phyloP scores from a whole-genome alignment of 2,797 vertebrate genomes.

The Acipenser oxyrinchus region DNA sequence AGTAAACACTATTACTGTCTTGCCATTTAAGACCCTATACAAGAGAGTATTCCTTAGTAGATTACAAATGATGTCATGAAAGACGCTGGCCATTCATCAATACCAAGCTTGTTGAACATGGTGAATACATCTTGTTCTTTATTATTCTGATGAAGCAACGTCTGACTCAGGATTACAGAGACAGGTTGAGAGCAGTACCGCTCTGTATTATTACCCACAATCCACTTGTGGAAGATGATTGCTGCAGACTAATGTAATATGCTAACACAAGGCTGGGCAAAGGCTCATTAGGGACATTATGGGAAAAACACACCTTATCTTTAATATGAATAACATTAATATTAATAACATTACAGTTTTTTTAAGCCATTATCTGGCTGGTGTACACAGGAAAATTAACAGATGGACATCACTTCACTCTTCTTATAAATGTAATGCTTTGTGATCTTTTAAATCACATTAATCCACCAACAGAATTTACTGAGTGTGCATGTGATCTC shows the following conservation, averaged over 20 bases:
- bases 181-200: conserved; percentile 2
- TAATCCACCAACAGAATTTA: background rate
- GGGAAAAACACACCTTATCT: background rate
- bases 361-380: background rate
- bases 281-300: background rate
- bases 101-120: background rate
- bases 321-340: background rate
- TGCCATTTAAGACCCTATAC: background rate
- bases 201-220: conserved; percentile 11
- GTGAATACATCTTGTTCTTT: too few relatives aligned
- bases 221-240: conserved; percentile 15
- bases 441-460: conserved; percentile 5
- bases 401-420: background rate
- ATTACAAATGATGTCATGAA: background rate
- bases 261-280: conserved; percentile 5
- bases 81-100: background rate
- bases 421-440: background rate
- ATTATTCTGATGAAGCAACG: background rate
- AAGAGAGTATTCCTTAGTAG: too few relatives aligned
- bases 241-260: conserved; percentile 14
- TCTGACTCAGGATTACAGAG: conserved; percentile 20
- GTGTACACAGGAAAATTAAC: background rate
- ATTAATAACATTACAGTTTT: background rate
- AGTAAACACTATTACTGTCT: background rate
- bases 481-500: background rate